These are phyloP conservation scores for Channallabes apus DNA, from an alignment of 2,797 vertebrate species.

Conservation along the genomic window DNA sequence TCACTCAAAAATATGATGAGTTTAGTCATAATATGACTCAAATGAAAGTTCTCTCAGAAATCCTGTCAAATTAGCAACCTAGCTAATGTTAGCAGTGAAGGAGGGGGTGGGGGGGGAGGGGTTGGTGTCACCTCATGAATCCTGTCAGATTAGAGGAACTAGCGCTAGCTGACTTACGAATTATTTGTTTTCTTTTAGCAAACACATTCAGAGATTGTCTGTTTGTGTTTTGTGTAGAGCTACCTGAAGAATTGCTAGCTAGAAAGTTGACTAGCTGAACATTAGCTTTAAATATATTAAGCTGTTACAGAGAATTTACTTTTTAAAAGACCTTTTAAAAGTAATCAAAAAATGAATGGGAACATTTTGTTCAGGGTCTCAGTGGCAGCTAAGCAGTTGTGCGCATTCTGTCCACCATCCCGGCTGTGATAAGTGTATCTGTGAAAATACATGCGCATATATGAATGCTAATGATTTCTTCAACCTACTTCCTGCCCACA, in stretches of 20 bases:
- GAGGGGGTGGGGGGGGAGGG: too few species aligned
- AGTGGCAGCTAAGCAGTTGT: neutral
- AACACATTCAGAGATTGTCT: neutral
- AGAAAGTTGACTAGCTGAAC: neutral
- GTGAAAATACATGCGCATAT: conserved; percentile 11
- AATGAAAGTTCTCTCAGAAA: neutral
- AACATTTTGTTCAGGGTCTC: neutral
- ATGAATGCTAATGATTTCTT: conserved; percentile 13
- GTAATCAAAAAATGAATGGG: neutral
- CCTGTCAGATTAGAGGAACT: neutral
- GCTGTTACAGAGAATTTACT: neutral
- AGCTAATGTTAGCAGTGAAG: neutral
- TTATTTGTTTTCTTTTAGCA: neutral
- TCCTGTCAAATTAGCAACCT: neutral
- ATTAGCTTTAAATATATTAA: neutral
- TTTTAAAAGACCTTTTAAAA: neutral
- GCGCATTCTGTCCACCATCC: neutral
- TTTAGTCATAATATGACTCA: neutral
- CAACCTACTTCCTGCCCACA: conserved; percentile 8
- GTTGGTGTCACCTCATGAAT: neutral
- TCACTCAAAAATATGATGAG: neutral
- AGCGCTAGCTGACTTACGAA: neutral
- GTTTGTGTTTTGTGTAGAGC: too few species aligned
- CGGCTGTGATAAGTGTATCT: neutral
- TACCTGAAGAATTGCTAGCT: neutral